Percentiles rank a stretch among this genome's conserved stretches.
These are phyloP conservation scores for Gila robusta DNA, from an alignment of 2,797 vertebrate species.

Conservation along the genomic window DNA sequence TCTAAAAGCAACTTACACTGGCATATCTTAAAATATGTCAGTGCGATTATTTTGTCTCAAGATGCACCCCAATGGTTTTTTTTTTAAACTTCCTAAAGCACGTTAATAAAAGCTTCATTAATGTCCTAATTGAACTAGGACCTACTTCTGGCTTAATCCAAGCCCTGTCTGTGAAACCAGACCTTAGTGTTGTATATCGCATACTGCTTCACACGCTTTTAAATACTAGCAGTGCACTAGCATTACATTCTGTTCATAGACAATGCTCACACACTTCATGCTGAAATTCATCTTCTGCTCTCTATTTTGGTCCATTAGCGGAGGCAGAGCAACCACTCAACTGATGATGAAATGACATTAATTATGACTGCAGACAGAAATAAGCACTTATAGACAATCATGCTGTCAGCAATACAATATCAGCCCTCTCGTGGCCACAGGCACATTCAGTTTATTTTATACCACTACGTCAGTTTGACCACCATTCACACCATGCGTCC, in stretches of 20 bases:
- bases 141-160: not conserved
- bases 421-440: conserved; percentile 34
- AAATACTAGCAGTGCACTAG: not conserved
- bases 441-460: not conserved
- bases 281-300: conserved; percentile 17
- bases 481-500: not conserved
- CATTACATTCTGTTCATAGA: not conserved
- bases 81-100: not conserved
- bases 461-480: not conserved
- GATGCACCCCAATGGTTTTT: not conserved
- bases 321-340: conserved; percentile 5
- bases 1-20: not conserved
- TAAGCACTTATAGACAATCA: conserved; percentile 47
- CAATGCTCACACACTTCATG: conserved; percentile 12
- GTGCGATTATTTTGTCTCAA: not conserved
- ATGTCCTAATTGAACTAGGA: not conserved
- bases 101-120: not conserved
- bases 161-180: not conserved
- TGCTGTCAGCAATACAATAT: conserved; percentile 38
- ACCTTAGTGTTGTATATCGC: not conserved
- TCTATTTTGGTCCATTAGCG: conserved; percentile 30
- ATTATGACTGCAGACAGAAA: conserved; percentile 53
- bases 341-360: conserved; percentile 44
- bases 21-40: no score
- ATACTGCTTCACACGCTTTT: not conserved